A percentile compares a stretch with the other conserved stretches of the same genome.
These are phyloP conservation scores for Leucophora obtusa DNA, from an alignment of 2,888 invertebrate genomes.

Conservation along the genomic window DNA sequence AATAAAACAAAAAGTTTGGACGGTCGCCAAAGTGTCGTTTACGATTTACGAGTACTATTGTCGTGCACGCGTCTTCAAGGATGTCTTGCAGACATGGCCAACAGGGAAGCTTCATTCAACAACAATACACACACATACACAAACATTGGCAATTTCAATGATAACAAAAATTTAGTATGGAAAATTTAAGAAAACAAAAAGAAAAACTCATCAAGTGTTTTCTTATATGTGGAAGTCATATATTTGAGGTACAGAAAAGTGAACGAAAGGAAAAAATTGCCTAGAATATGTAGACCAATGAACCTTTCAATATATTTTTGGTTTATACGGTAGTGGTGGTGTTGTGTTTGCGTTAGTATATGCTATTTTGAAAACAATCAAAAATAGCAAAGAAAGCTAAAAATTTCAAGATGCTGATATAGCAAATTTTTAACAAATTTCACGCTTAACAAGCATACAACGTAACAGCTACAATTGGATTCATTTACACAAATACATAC, in stretches of 20 bases:
- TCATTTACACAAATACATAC: background rate
- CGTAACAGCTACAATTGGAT: conserved; percentile 21
- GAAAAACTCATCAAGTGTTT: conserved; percentile 41
- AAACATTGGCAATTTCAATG: too few relatives aligned
- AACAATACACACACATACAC: too few relatives aligned
- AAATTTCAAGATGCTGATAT: conserved; percentile 55
- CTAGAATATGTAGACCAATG: conserved; percentile 30
- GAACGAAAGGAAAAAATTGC: background rate
- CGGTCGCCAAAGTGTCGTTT: too few relatives aligned
- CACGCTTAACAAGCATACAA: conserved; percentile 51
- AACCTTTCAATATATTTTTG: conserved; percentile 44
- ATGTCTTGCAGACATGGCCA: too few relatives aligned
- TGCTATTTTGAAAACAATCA: conserved; percentile 59
- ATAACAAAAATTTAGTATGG: too few relatives aligned
- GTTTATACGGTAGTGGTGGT: conserved; percentile 11
- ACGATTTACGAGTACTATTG: too few relatives aligned
- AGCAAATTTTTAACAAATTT: conserved; percentile 57
- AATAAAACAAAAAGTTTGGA: too few relatives aligned
- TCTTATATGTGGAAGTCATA: conserved; percentile 13
- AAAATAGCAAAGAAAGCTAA: conserved; percentile 62
- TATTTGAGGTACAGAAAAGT: background rate
- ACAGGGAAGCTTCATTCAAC: too few relatives aligned
- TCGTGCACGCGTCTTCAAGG: too few relatives aligned
- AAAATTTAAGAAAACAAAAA: background rate
- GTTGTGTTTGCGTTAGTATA: background rate